Evolutionary conservation across 2,888 invertebrate genomes (phyloP).

Genomic region (Oscheius myriophilus): DNA sequence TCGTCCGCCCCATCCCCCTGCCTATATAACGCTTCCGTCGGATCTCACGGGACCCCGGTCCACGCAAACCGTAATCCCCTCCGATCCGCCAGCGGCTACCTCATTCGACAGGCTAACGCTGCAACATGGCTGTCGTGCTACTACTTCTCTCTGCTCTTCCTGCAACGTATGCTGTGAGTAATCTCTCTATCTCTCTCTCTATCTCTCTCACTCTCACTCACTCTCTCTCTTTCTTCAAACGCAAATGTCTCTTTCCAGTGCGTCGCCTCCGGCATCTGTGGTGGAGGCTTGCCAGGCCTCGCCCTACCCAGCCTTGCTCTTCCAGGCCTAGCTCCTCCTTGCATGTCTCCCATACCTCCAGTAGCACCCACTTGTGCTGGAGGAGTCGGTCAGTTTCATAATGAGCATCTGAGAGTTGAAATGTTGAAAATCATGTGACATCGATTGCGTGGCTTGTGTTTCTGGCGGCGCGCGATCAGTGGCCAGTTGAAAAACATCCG

Average conservation of each 20-base stretch:
- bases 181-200: not conserved
- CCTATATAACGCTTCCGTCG: not conserved
- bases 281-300: constrained; percentile 36
- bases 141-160: constrained; percentile 11
- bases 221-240: not conserved
- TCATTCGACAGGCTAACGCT: not conserved
- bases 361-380: constrained; percentile 47
- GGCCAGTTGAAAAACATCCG: no score
- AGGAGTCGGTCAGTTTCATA: constrained; percentile 18
- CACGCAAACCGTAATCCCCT: constrained; percentile 10
- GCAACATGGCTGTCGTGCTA: not conserved
- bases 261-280: constrained; percentile 65
- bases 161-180: constrained; percentile 24
- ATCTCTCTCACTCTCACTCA: not conserved
- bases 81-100: not conserved
- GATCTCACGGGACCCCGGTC: not conserved
- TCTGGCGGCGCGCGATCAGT: no score
- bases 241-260: constrained; percentile 48
- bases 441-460: no score
- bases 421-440: no score
- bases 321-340: constrained; percentile 37
- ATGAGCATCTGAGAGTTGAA: no score
- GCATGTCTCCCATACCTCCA: constrained; percentile 46
- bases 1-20: no score
- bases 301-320: constrained; percentile 37